Percentiles rank a stretch among this genome's conserved stretches.
Conservation (phyloP, 2,113 vertebrate species). For the Pao palembangensis region DNA sequence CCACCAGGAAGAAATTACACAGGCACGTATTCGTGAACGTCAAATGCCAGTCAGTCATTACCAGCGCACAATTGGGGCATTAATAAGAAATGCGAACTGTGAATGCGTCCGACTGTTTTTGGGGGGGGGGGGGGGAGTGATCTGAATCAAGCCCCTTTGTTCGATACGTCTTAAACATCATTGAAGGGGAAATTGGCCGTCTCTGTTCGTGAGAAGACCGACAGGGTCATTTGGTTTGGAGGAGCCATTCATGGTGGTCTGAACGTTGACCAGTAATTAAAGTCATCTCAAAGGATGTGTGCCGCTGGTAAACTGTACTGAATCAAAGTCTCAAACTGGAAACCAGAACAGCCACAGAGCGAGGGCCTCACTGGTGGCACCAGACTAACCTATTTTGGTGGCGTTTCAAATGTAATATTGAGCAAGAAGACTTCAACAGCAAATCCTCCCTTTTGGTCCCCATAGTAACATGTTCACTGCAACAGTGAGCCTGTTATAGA, state of each 20-base stretch:
- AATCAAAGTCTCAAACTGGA: too few relatives aligned
- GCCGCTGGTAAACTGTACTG: slow-evolving; percentile 2
- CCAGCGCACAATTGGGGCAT: slow-evolving; percentile 45
- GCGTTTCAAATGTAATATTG: too few relatives aligned
- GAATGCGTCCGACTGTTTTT: slow-evolving; percentile 30
- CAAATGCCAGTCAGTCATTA: slow-evolving; percentile 44
- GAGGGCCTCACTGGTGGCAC: background rate
- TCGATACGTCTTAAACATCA: background rate
- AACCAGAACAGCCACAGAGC: too few relatives aligned
- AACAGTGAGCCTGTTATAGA: too few relatives aligned
- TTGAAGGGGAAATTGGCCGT: slow-evolving; percentile 12
- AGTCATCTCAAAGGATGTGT: slow-evolving; percentile 9
- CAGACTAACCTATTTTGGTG: background rate
- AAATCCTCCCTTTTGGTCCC: too few relatives aligned
- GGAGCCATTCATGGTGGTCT: slow-evolving; percentile 26
- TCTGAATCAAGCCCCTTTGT: slow-evolving; percentile 12
- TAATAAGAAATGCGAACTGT: slow-evolving; percentile 22
- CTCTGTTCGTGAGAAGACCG: slow-evolving; percentile 3
- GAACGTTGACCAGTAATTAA: slow-evolving; percentile 21
- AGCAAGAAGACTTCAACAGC: too few relatives aligned
- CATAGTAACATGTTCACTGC: too few relatives aligned
- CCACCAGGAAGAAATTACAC: slow-evolving; percentile 24
- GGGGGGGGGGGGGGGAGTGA: background rate
- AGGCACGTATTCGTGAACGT: slow-evolving; percentile 47
- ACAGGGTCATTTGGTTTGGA: slow-evolving; percentile 30